Evolutionary conservation across 2,797 vertebrate species (phyloP).

Genomic region (Manis crassicaudata): DNA sequence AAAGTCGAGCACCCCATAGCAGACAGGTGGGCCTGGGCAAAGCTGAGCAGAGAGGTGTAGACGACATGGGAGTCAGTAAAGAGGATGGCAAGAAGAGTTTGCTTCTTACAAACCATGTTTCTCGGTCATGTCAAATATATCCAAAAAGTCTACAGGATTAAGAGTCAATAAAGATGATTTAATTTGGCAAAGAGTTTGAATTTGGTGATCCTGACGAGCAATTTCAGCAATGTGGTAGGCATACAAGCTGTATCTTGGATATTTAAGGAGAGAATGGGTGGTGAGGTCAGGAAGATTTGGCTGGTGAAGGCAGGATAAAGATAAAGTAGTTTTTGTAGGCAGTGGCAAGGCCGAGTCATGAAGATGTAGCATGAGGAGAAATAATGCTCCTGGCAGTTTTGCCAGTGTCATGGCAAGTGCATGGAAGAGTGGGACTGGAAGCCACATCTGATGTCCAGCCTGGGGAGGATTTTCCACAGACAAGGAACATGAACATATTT

Average conservation of each 20-base stretch:
- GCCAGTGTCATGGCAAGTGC: fast-evolving
- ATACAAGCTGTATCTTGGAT: not conserved
- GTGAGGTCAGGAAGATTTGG: not conserved
- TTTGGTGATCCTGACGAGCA: not conserved
- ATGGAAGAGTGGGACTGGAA: not conserved
- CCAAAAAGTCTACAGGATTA: not conserved
- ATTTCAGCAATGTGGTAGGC: not conserved
- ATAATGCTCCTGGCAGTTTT: fast-evolving
- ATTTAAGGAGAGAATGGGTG: not conserved
- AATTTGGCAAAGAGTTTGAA: not conserved
- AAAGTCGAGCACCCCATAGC: not conserved
- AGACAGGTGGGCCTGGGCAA: not conserved
- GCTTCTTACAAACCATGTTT: not conserved
- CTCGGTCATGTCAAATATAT: not conserved
- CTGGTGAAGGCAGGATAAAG: not conserved
- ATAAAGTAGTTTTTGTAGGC: not conserved
- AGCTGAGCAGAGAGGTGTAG: not conserved
- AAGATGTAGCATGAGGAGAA: not conserved
- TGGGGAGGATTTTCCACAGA: not conserved
- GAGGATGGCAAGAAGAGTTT: not conserved
- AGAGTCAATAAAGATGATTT: fast-evolving
- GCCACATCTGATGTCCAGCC: not conserved
- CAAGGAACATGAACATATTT: not conserved
- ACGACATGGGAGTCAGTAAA: not conserved
- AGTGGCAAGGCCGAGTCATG: not conserved